A percentile compares a stretch with the other conserved stretches of the same genome.
phyloP scores from a whole-genome alignment of 2,888 invertebrate genomes.

The Leptinotarsa rubiginosa region DNA sequence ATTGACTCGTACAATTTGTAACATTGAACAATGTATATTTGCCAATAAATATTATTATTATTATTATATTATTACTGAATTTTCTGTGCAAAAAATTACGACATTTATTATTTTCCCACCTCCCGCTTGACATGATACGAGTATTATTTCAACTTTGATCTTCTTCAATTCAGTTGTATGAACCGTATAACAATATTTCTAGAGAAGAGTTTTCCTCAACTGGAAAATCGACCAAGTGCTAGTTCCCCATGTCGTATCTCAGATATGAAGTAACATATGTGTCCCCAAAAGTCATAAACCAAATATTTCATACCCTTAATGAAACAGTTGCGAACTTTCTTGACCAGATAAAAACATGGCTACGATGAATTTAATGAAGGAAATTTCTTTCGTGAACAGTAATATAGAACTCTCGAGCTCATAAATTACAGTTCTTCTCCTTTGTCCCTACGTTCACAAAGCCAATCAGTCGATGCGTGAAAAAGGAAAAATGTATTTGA shows the following conservation, averaged over 20 bases:
- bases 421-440: neutral
- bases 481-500: neutral
- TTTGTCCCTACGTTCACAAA: neutral
- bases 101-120: no score
- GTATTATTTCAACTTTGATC: no score
- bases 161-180: no score
- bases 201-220: no score
- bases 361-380: neutral
- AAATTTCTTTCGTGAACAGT: neutral
- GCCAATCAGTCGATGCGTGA: neutral
- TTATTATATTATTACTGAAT: no score
- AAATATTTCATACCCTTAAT: neutral
- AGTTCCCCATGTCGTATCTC: neutral
- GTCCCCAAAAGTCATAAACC: neutral
- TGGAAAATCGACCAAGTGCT: neutral
- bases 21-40: no score
- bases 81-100: no score
- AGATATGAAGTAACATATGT: neutral
- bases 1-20: no score
- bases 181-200: no score
- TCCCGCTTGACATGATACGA: no score
- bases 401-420: neutral
- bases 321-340: neutral
- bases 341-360: neutral
- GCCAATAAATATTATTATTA: no score